Evolutionary conservation across 2,797 vertebrate species (phyloP).

Genomic region (Cottoperca gobio): DNA sequence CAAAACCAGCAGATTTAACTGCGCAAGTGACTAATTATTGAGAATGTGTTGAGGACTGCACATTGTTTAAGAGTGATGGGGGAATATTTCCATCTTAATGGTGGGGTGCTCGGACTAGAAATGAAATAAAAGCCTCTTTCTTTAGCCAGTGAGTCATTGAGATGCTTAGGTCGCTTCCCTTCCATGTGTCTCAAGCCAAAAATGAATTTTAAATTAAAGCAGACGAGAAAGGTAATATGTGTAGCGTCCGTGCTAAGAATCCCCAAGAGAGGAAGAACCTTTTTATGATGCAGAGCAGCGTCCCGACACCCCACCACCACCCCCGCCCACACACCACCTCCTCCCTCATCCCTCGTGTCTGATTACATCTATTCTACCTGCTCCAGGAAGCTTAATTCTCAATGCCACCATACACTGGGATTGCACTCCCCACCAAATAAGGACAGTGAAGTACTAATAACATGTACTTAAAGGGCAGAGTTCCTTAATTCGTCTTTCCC

Average conservation of each 20-base stretch:
- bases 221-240: constrained; percentile 76
- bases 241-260: constrained; percentile 75
- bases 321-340: constrained; percentile 47
- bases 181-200: constrained; percentile 55
- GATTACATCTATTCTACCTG: constrained; percentile 81
- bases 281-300: constrained; percentile 80
- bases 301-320: constrained; percentile 32
- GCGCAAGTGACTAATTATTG: constrained; percentile 42
- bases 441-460: constrained; percentile 42
- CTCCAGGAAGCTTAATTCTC: constrained; percentile 69
- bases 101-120: constrained; percentile 28
- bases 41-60: constrained; percentile 40
- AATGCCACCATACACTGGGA: constrained; percentile 39
- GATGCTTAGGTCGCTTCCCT: constrained; percentile 53
- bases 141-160: constrained; percentile 53
- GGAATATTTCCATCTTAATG: constrained; percentile 50
- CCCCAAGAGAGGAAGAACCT: constrained; percentile 64
- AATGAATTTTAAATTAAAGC: constrained; percentile 77
- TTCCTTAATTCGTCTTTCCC: constrained; percentile 21
- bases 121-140: constrained; percentile 54
- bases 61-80: constrained; percentile 45
- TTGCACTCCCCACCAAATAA: constrained; percentile 50
- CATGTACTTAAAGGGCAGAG: constrained; percentile 27
- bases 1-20: constrained; percentile 44
- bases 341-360: constrained; percentile 69